Conservation (phyloP, 2,888 invertebrate species). For the Schrankia costaestrigalis region DNA sequence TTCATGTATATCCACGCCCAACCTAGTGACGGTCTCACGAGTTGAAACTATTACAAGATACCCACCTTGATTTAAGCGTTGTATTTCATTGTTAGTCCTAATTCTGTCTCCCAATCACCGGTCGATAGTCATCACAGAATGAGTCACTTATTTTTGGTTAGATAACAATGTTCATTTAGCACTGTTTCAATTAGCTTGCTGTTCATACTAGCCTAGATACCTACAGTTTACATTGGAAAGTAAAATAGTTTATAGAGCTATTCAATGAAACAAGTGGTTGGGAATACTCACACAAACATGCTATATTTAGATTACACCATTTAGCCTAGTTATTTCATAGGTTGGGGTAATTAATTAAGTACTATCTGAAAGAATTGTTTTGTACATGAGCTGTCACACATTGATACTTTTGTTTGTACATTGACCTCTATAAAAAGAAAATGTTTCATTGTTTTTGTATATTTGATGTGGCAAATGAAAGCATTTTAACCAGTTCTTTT, state of each 20-base stretch:
- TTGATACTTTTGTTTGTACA: not conserved
- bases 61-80: conserved; percentile 17
- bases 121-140: conserved; percentile 27
- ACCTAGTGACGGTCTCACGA: conserved; percentile 1
- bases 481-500: no score
- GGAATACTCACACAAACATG: conserved; percentile 10
- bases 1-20: conserved; percentile 15
- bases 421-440: no score
- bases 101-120: conserved; percentile 20
- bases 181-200: no score
- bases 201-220: conserved; percentile 7
- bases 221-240: conserved; percentile 17
- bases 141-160: conserved; percentile 18
- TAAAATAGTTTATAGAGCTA: conserved; percentile 3
- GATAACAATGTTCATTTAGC: no score
- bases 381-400: no score
- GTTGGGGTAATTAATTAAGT: conserved; percentile 6
- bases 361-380: not conserved
- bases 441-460: not conserved
- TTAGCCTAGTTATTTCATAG: conserved; percentile 7
- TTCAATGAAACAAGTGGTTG: conserved; percentile 6
- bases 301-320: conserved; percentile 10
- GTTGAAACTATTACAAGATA: conserved; percentile 8
- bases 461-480: no score
- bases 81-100: conserved; percentile 25